phyloP scores from a whole-genome alignment of 2,888 invertebrate genomes.

The Neoscelio sp. region DNA sequence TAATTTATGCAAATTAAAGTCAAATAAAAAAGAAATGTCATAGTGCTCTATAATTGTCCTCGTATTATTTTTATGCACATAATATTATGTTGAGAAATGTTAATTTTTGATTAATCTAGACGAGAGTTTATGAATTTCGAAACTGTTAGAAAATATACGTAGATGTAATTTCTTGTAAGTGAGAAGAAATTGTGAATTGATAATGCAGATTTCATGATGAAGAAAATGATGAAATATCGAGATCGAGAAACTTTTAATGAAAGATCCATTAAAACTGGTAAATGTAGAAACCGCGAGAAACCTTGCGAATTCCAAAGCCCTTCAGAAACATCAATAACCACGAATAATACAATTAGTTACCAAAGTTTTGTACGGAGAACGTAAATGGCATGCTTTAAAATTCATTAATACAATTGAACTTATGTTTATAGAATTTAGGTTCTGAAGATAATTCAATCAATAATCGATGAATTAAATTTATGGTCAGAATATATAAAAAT shows the following conservation, averaged over 20 bases:
- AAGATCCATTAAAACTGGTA: constrained; percentile 42
- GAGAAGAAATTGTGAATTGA: too few species aligned
- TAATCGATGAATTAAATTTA: background rate
- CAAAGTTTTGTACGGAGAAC: constrained; percentile 30
- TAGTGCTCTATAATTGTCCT: constrained; percentile 51
- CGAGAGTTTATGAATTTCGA: too few species aligned
- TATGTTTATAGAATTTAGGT: constrained; percentile 23
- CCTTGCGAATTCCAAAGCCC: constrained; percentile 60
- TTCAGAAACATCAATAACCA: constrained; percentile 72
- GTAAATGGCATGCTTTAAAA: constrained; percentile 68
- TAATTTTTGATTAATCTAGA: constrained; percentile 1
- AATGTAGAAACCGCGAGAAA: constrained; percentile 36
- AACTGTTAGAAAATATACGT: too few species aligned
- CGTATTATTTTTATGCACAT: constrained; percentile 45
- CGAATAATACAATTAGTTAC: constrained; percentile 73
- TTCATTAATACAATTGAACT: constrained; percentile 73
- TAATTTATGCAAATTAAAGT: constrained; percentile 65
- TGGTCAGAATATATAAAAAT: too few species aligned
- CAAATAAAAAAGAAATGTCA: constrained; percentile 64
- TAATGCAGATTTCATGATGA: too few species aligned
- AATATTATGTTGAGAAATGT: constrained; percentile 3
- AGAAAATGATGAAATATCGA: constrained; percentile 38
- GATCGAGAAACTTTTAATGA: constrained; percentile 56
- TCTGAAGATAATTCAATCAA: constrained; percentile 24
- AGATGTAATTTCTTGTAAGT: too few species aligned